These are phyloP conservation scores for Heteromormyrus szaboi DNA, from an alignment of 2,797 vertebrate species.

Conservation along the genomic window DNA sequence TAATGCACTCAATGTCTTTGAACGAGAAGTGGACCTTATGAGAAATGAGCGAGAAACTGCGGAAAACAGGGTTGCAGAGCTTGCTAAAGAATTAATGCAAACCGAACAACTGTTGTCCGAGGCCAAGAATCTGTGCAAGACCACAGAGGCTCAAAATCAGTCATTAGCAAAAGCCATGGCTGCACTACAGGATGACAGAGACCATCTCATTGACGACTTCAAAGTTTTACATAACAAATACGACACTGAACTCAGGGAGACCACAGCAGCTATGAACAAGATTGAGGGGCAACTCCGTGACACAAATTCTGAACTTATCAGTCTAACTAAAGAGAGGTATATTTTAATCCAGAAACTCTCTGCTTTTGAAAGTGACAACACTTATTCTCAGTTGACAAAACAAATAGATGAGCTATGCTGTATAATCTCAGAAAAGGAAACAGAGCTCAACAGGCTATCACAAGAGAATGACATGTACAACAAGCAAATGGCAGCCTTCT, in stretches of 20 bases:
- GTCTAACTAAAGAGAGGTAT: constrained; percentile 53
- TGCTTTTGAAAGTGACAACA: constrained; percentile 54
- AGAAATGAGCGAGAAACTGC: constrained; percentile 51
- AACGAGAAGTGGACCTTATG: constrained; percentile 46
- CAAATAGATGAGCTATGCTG: constrained; percentile 57
- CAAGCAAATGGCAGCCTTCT: constrained; percentile 71
- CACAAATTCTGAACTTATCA: constrained; percentile 53
- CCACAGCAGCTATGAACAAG: constrained; percentile 52
- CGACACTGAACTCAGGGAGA: constrained; percentile 57
- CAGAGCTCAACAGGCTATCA: constrained; percentile 55
- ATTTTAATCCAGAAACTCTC: constrained; percentile 42
- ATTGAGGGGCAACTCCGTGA: constrained; percentile 54
- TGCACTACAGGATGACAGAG: constrained; percentile 73
- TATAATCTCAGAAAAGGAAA: constrained; percentile 53
- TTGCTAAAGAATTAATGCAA: constrained; percentile 46
- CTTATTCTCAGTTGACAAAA: constrained; percentile 46
- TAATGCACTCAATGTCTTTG: constrained; percentile 34
- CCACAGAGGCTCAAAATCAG: constrained; percentile 62
- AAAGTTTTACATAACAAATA: constrained; percentile 65
- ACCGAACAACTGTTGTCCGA: constrained; percentile 52
- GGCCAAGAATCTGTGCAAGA: constrained; percentile 51
- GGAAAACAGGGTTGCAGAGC: constrained; percentile 49
- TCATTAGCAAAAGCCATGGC: constrained; percentile 76
- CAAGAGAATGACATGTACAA: constrained; percentile 54
- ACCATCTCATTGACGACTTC: constrained; percentile 73